These are phyloP conservation scores for Epirrhoe alternata DNA, from an alignment of 2,888 invertebrate genomes.

Conservation along the genomic window DNA sequence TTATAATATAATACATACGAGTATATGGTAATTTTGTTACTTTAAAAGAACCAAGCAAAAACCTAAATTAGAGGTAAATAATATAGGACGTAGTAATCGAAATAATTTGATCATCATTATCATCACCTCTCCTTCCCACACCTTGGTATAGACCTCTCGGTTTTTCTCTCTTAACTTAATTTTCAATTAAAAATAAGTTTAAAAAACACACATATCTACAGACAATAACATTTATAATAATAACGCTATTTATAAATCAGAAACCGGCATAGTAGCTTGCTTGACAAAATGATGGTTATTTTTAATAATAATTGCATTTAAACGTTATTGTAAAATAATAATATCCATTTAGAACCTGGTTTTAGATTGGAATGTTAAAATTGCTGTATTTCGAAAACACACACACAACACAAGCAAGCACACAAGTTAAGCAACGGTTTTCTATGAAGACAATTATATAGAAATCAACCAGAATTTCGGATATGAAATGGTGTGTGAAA, in stretches of 20 bases:
- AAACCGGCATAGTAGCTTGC: constrained; percentile 9
- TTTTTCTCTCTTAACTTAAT: too few species aligned
- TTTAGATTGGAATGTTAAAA: constrained; percentile 48
- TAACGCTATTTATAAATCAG: constrained; percentile 3
- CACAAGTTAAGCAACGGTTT: constrained; percentile 46
- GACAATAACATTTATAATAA: neutral
- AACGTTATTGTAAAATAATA: constrained; percentile 46
- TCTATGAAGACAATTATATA: constrained; percentile 25
- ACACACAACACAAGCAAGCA: too few species aligned
- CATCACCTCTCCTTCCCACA: too few species aligned
- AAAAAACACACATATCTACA: too few species aligned
- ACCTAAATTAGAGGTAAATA: too few species aligned
- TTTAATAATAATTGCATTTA: constrained; percentile 35
- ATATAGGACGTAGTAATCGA: too few species aligned
- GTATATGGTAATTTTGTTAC: too few species aligned
- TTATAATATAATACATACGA: too few species aligned
- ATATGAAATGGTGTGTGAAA: neutral
- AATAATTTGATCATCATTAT: too few species aligned
- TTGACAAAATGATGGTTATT: constrained; percentile 23
- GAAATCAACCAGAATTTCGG: neutral
- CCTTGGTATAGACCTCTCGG: too few species aligned
- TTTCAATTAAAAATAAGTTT: too few species aligned
- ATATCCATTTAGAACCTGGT: constrained; percentile 42
- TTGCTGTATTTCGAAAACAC: constrained; percentile 39
- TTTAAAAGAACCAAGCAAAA: too few species aligned